Conservation (phyloP, 2,797 vertebrate genomes). For the Morus bassanus region DNA sequence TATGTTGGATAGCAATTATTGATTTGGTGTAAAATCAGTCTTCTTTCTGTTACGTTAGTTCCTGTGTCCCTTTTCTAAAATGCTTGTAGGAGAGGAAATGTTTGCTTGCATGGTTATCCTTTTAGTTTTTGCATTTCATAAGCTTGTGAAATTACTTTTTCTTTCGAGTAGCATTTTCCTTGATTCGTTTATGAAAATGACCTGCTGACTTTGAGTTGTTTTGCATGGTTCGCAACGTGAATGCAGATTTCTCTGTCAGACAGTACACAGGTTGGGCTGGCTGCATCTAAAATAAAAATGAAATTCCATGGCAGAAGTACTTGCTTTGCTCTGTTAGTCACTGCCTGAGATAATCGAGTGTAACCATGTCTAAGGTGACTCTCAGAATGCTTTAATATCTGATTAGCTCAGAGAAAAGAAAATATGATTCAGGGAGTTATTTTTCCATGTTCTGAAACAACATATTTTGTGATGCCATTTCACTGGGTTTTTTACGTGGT, state of each 20-base stretch:
- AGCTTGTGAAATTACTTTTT: background rate
- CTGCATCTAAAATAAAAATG: background rate
- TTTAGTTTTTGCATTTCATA: background rate
- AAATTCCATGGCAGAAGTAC: background rate
- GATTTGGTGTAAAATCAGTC: background rate
- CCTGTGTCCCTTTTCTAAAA: background rate
- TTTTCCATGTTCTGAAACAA: background rate
- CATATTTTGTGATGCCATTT: background rate
- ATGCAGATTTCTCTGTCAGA: background rate
- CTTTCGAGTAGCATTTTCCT: background rate
- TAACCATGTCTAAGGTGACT: background rate
- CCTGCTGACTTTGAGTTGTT: background rate
- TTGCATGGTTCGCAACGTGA: background rate
- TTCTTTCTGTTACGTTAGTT: background rate
- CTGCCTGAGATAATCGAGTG: background rate
- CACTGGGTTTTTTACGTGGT: background rate
- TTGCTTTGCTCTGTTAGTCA: background rate
- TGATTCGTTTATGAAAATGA: background rate
- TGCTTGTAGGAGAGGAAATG: background rate
- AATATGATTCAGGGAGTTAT: background rate
- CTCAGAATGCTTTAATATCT: background rate
- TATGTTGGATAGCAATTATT: background rate
- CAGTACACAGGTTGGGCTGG: background rate
- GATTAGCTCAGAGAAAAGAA: background rate
- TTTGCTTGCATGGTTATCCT: background rate